phyloP scores from a whole-genome alignment of 2,888 invertebrate species.

The Rhorus exstirpatorius region DNA sequence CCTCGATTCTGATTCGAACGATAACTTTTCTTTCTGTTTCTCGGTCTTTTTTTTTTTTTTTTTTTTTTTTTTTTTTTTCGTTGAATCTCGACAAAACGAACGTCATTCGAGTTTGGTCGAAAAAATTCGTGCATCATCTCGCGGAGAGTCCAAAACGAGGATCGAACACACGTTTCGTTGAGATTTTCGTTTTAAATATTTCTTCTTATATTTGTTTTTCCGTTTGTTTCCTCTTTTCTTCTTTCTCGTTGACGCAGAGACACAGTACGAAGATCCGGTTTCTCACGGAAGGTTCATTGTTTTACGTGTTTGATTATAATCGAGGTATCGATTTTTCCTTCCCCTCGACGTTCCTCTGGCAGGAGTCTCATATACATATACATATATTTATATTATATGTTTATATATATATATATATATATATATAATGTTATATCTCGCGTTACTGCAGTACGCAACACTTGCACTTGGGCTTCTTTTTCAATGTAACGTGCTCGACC shows the following conservation, averaged over 20 bases:
- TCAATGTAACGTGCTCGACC: slow-evolving; percentile 96
- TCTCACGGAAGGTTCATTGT: slow-evolving; percentile 33
- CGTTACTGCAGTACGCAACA: slow-evolving; percentile 97
- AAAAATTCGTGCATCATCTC: too few relatives aligned
- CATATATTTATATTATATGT: slow-evolving; percentile 66
- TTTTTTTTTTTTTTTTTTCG: too few relatives aligned
- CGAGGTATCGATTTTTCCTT: slow-evolving; percentile 41
- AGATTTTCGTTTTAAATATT: background rate
- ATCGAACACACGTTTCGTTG: too few relatives aligned
- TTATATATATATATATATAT: slow-evolving; percentile 52
- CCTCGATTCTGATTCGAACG: background rate
- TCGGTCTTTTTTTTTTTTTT: too few relatives aligned
- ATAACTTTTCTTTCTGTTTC: background rate
- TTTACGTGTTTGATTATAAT: slow-evolving; percentile 54
- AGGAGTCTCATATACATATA: slow-evolving; percentile 67
- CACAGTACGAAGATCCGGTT: slow-evolving; percentile 35
- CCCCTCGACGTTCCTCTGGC: slow-evolving; percentile 32
- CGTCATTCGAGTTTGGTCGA: too few relatives aligned
- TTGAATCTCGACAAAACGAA: too few relatives aligned
- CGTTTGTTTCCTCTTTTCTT: background rate
- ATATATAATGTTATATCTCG: slow-evolving; percentile 55
- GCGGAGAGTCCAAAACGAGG: too few relatives aligned
- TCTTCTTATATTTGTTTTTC: background rate
- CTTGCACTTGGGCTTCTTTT: slow-evolving; percentile 98
- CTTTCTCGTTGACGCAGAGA: slow-evolving; percentile 22